A percentile compares a stretch with the other conserved stretches of the same genome.
Evolutionary conservation across 2,888 invertebrate species (phyloP).

Genomic region (Catotricha subobsoleta): DNA sequence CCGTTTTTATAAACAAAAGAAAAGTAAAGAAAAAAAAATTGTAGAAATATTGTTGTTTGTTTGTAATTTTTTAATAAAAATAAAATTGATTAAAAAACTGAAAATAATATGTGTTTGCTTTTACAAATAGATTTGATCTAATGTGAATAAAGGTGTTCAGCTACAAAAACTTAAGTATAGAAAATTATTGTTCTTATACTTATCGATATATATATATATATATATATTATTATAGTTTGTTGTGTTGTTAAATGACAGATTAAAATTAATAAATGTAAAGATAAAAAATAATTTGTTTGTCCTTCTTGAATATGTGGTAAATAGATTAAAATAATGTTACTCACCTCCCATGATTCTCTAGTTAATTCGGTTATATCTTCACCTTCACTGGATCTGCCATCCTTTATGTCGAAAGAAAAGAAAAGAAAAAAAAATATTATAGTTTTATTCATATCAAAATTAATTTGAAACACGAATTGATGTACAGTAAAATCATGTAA

Average conservation of each 20-base stretch:
- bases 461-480: background rate
- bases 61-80: background rate
- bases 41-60: background rate
- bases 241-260: background rate
- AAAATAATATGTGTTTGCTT: background rate
- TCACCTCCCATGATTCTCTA: conserved; percentile 84
- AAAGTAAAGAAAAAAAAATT: conserved; percentile 1
- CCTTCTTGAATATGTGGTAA: too few relatives aligned
- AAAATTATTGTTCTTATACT: background rate
- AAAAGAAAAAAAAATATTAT: background rate
- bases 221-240: background rate
- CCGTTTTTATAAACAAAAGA: too few relatives aligned
- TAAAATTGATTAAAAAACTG: background rate
- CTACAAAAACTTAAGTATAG: too few relatives aligned
- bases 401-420: conserved; percentile 21
- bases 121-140: too few relatives aligned
- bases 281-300: too few relatives aligned
- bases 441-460: background rate
- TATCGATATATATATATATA: background rate
- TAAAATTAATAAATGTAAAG: too few relatives aligned
- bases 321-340: too few relatives aligned
- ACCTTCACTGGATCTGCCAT: conserved; percentile 44
- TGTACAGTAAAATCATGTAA: too few relatives aligned
- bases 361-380: conserved; percentile 68
- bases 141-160: too few relatives aligned